phyloP scores from a whole-genome alignment of 1,140 invertebrate genomes.

The Procambarus virginalis region DNA sequence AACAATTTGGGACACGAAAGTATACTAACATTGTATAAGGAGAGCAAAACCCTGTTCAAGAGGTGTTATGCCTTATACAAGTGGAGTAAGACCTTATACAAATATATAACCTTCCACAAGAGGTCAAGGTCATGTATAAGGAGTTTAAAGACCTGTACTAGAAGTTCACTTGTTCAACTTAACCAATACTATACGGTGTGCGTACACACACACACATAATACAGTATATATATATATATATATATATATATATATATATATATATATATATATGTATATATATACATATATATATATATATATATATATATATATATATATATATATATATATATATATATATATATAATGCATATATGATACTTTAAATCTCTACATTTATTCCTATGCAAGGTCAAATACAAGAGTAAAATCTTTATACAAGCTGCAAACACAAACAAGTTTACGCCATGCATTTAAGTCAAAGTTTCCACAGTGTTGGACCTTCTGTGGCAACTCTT shows the following conservation, averaged over 20 bases:
- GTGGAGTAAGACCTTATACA: too few relatives aligned
- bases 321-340: slow-evolving; percentile 8
- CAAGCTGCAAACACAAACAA: neutral
- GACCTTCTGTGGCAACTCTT: neutral
- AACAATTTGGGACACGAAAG: too few relatives aligned
- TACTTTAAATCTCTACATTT: neutral
- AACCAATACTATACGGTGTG: too few relatives aligned
- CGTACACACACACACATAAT: neutral
- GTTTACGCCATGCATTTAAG: neutral
- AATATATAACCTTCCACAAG: too few relatives aligned
- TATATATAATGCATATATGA: neutral
- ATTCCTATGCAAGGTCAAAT: neutral
- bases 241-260: slow-evolving; percentile 6
- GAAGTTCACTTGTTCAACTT: too few relatives aligned
- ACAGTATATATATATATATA: neutral
- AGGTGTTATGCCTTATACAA: too few relatives aligned
- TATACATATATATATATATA: slow-evolving; percentile 7
- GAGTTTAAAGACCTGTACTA: too few relatives aligned
- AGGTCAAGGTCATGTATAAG: too few relatives aligned
- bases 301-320: slow-evolving; percentile 3
- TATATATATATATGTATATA: slow-evolving; percentile 1
- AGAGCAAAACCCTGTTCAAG: too few relatives aligned
- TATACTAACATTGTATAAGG: too few relatives aligned
- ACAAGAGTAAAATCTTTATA: neutral
- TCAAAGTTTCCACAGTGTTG: neutral